Percentiles rank a stretch among this genome's conserved stretches.
Conservation (phyloP, 2,113 vertebrate genomes). For the Hiodon tergisus region DNA sequence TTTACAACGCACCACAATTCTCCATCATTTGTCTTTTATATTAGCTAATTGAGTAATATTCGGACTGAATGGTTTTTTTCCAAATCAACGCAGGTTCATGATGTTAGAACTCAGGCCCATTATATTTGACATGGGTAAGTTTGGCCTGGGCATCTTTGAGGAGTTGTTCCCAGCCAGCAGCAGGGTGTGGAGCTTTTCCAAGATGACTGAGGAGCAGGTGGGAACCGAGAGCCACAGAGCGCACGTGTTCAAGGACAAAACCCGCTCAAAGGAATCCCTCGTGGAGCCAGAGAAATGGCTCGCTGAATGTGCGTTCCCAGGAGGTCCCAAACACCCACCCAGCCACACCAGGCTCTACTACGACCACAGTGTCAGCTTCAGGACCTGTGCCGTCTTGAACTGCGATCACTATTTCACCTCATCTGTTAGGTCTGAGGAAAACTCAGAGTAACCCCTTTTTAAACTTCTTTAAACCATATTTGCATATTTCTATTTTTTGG, state of each 20-base stretch:
- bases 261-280: slow-evolving; percentile 15
- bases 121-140: slow-evolving; percentile 7
- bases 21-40: too few relatives aligned
- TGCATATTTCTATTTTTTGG: neutral
- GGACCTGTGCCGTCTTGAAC: slow-evolving; percentile 39
- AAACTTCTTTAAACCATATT: slow-evolving; percentile 11
- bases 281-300: slow-evolving; percentile 18
- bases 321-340: slow-evolving; percentile 5
- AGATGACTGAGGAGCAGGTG: slow-evolving; percentile 22
- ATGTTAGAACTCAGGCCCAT: slow-evolving; percentile 29
- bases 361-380: slow-evolving; percentile 31
- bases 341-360: slow-evolving; percentile 25
- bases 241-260: slow-evolving; percentile 30
- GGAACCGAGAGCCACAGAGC: slow-evolving; percentile 30
- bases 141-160: slow-evolving; percentile 29
- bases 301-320: slow-evolving; percentile 35
- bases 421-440: too few relatives aligned
- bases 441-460: too few relatives aligned
- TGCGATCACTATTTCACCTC: slow-evolving; percentile 33
- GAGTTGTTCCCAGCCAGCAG: slow-evolving; percentile 24
- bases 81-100: slow-evolving; percentile 29
- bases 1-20: too few relatives aligned
- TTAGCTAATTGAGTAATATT: too few relatives aligned
- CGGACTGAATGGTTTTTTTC: too few relatives aligned
- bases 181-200: slow-evolving; percentile 30